These are phyloP conservation scores for Erpornis zantholeuca DNA, from an alignment of 2,113 vertebrate genomes.

Conservation along the genomic window DNA sequence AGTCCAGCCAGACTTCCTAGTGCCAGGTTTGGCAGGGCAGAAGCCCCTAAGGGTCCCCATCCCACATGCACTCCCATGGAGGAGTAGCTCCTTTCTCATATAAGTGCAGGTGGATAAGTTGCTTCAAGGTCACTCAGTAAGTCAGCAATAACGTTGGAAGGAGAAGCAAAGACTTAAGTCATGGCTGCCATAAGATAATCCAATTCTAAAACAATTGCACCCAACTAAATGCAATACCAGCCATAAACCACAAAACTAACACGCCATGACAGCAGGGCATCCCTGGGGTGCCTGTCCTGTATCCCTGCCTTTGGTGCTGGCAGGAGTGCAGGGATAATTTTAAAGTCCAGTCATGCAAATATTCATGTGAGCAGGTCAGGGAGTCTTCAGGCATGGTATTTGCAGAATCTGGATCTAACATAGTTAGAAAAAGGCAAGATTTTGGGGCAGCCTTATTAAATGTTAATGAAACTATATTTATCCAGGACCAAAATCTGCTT, in stretches of 20 bases:
- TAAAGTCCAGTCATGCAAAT: background rate
- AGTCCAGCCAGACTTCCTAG: too few relatives aligned
- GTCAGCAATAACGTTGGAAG: background rate
- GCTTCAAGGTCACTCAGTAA: background rate
- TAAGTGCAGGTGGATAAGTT: background rate
- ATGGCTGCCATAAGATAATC: background rate
- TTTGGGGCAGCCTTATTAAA: background rate
- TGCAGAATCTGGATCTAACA: background rate
- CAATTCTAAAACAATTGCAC: background rate
- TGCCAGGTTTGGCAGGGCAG: rapidly evolving
- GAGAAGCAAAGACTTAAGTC: background rate
- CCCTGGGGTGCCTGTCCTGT: background rate
- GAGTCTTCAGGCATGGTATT: background rate
- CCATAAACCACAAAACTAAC: background rate
- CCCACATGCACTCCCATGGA: background rate
- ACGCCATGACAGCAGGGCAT: background rate
- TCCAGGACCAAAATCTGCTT: background rate
- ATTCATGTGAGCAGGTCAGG: background rate
- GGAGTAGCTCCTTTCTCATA: background rate
- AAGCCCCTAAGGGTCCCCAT: background rate
- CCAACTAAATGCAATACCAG: background rate
- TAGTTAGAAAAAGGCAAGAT: background rate
- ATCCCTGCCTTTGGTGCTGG: background rate
- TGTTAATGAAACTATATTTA: background rate
- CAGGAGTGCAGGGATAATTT: background rate